These are phyloP conservation scores for Gallirallus australis DNA, from an alignment of 2,797 vertebrate genomes.

Conservation along the genomic window DNA sequence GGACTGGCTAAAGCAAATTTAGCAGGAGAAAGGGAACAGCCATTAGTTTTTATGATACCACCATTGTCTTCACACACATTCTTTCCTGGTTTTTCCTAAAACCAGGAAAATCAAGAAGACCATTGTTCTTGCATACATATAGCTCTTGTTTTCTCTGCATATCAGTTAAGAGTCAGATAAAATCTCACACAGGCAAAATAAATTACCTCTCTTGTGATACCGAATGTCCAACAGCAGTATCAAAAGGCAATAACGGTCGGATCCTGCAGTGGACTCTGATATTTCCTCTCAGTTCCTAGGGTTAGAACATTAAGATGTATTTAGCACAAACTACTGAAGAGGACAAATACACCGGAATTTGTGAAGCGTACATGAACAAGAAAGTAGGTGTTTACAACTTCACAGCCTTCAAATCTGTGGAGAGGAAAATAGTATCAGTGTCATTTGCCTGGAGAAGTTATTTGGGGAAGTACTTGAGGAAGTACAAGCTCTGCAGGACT, in stretches of 20 bases:
- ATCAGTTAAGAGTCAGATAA: not conserved
- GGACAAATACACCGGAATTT: not conserved
- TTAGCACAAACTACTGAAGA: not conserved
- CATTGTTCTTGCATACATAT: not conserved
- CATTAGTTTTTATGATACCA: not conserved
- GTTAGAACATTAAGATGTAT: not conserved
- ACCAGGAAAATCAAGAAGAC: not conserved
- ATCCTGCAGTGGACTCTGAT: conserved; percentile 88
- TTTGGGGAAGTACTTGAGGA: not conserved
- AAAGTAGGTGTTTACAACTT: not conserved
- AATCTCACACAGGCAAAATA: not conserved
- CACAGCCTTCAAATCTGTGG: not conserved
- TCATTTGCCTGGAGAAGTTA: not conserved
- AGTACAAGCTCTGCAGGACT: not conserved
- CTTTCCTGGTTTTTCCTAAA: too few relatives aligned
- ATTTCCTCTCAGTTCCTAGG: conserved; percentile 87
- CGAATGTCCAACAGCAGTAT: conserved; percentile 38
- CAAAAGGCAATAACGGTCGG: conserved; percentile 81
- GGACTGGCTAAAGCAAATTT: not conserved
- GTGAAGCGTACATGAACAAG: not conserved
- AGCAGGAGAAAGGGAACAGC: not conserved
- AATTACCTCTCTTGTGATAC: conserved; percentile 70
- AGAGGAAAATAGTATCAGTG: not conserved
- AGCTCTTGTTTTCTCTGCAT: not conserved
- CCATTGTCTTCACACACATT: not conserved